A percentile compares a stretch with the other conserved stretches of the same genome.
phyloP scores from a whole-genome alignment of 2,797 vertebrate species.

The Ciconia nigra region DNA sequence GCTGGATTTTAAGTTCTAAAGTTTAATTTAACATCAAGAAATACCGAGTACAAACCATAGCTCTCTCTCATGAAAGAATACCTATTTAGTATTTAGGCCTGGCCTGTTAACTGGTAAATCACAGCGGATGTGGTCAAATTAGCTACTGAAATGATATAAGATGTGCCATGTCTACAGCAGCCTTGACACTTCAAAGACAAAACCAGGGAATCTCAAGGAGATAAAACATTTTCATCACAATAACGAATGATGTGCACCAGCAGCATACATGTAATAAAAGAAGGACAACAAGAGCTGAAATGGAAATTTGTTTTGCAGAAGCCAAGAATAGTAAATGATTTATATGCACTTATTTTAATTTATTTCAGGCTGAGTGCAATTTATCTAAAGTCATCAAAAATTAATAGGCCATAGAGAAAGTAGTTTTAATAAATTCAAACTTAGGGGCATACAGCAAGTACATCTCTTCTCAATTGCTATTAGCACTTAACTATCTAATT shows the following conservation, averaged over 20 bases:
- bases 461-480: not conserved
- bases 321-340: constrained; percentile 54
- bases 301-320: constrained; percentile 50
- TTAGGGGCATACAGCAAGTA: not conserved
- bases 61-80: not conserved
- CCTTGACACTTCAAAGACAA: not conserved
- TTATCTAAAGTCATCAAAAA: constrained; percentile 67
- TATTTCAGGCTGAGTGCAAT: constrained; percentile 46
- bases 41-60: not conserved
- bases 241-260: not conserved
- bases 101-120: not conserved
- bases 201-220: not conserved
- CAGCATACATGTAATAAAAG: constrained; percentile 6
- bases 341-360: constrained; percentile 62
- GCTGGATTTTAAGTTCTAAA: not conserved
- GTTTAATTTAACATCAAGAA: not conserved
- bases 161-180: not conserved
- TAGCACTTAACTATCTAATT: constrained; percentile 46
- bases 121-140: not conserved
- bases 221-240: constrained; percentile 2
- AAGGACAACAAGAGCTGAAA: constrained; percentile 28
- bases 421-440: constrained; percentile 50
- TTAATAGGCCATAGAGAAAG: constrained; percentile 55
- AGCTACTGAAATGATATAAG: not conserved
- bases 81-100: not conserved